These are phyloP conservation scores for Brachionus sp. DNA, from an alignment of 1,140 invertebrate species.

Conservation along the genomic window DNA sequence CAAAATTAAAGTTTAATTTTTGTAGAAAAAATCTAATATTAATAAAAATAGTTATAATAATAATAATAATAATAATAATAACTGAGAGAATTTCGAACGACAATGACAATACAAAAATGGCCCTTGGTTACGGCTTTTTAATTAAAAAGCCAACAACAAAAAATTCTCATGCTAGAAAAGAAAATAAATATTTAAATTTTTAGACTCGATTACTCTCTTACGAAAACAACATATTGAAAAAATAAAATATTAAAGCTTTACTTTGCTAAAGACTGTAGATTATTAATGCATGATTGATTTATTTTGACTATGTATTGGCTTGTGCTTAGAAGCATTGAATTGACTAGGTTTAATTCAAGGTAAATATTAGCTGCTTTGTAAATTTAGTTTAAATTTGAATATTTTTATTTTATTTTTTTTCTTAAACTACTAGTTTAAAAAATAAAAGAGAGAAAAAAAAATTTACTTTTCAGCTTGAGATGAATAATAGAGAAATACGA, in stretches of 20 bases:
- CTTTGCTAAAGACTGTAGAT: neutral
- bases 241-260: neutral
- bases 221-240: neutral
- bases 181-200: constrained; percentile 31
- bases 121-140: constrained; percentile 15
- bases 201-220: neutral
- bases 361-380: neutral
- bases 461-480: neutral
- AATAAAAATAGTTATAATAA: neutral
- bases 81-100: neutral
- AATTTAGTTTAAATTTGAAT: no score
- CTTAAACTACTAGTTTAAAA: no score
- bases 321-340: neutral
- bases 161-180: constrained; percentile 24
- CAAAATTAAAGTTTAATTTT: neutral
- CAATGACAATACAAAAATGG: neutral
- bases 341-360: neutral
- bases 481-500: no score
- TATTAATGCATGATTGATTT: constrained; percentile 30
- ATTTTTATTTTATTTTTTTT: no score
- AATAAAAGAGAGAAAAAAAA: neutral
- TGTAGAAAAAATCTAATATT: neutral
- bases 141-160: constrained; percentile 19
- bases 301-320: neutral
- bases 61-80: neutral